Conservation (phyloP, 2,888 invertebrate species). For the Cynaeus angustus region DNA sequence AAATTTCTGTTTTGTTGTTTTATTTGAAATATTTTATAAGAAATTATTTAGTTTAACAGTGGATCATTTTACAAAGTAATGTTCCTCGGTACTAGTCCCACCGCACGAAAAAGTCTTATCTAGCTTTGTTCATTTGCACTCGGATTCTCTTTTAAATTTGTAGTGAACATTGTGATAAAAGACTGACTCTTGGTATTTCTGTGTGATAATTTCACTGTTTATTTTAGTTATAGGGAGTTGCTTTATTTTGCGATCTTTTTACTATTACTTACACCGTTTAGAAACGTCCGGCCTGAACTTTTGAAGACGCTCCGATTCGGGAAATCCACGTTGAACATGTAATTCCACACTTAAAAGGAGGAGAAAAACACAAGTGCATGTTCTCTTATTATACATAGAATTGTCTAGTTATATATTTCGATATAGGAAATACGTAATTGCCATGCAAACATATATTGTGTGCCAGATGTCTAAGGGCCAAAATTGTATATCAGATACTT, state of each 20-base stretch:
- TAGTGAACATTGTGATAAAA: constrained; percentile 49
- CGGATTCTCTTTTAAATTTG: constrained; percentile 21
- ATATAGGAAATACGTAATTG: constrained; percentile 69
- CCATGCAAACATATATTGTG: constrained; percentile 68
- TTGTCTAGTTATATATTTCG: constrained; percentile 63
- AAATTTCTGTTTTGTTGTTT: background rate
- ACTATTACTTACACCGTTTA: constrained; percentile 39
- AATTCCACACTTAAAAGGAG: constrained; percentile 24
- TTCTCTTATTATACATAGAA: constrained; percentile 47
- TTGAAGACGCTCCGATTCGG: constrained; percentile 35
- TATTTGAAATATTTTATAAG: background rate
- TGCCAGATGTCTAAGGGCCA: constrained; percentile 66
- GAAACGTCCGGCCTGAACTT: constrained; percentile 37
- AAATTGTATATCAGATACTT: constrained; percentile 58
- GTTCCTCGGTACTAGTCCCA: constrained; percentile 22
- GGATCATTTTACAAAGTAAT: background rate
- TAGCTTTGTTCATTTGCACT: constrained; percentile 29
- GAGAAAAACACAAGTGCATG: constrained; percentile 40
- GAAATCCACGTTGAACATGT: constrained; percentile 39
- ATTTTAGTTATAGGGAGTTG: constrained; percentile 17
- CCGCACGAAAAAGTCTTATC: constrained; percentile 12
- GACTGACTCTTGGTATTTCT: constrained; percentile 46
- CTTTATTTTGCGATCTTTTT: constrained; percentile 36
- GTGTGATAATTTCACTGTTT: constrained; percentile 40
- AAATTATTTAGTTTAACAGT: background rate